phyloP scores from a whole-genome alignment of 1,140 invertebrate genomes.

The Lepidurus arcticus region DNA sequence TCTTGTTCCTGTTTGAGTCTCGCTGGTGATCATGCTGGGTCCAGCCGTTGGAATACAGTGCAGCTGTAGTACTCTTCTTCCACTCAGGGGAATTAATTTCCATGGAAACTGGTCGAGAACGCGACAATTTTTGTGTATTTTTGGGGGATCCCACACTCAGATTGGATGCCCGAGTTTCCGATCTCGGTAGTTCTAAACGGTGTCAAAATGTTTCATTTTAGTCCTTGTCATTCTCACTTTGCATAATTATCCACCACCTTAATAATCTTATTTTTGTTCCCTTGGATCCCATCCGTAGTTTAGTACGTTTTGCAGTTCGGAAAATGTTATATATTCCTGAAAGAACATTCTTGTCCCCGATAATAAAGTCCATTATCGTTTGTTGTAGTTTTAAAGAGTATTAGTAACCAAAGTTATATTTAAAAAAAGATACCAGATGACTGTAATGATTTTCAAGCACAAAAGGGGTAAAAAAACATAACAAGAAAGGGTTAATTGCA shows the following conservation, averaged over 20 bases:
- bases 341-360: constrained; percentile 6
- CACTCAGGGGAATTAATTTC: neutral
- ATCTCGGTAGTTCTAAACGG: constrained; percentile 11
- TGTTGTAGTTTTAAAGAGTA: constrained; percentile 1
- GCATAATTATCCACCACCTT: neutral
- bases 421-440: neutral
- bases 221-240: neutral
- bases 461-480: neutral
- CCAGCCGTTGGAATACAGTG: neutral
- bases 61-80: neutral
- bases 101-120: neutral
- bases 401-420: too few relatives aligned
- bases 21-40: neutral
- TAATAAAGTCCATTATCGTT: neutral
- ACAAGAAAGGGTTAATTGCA: constrained; percentile 11
- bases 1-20: neutral
- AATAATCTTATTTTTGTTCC: too few relatives aligned
- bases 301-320: too few relatives aligned
- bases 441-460: neutral
- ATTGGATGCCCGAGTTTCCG: constrained; percentile 16
- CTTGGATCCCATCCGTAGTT: too few relatives aligned
- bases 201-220: neutral
- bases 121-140: neutral
- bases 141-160: neutral
- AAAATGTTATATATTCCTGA: neutral